These are phyloP conservation scores for Periophthalmodon schlosseri DNA, from an alignment of 2,113 vertebrate genomes.

Conservation along the genomic window DNA sequence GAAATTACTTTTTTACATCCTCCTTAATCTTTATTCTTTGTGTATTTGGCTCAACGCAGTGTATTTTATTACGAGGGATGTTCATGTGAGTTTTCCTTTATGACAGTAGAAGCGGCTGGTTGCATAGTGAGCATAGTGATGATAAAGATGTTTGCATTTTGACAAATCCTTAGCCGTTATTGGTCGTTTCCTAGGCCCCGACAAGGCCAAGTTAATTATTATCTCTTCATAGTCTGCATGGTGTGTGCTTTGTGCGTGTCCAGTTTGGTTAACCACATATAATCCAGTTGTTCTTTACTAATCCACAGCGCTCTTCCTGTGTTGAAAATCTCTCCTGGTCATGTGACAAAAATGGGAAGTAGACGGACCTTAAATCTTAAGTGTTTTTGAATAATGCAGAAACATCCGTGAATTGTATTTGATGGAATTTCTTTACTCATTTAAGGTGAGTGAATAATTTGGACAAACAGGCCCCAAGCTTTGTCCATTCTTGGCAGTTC, in stretches of 20 bases:
- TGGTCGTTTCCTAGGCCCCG: slow-evolving; percentile 35
- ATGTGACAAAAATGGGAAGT: slow-evolving; percentile 53
- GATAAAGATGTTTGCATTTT: slow-evolving; percentile 57
- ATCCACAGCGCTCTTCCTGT: slow-evolving; percentile 48
- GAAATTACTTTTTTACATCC: too few relatives aligned
- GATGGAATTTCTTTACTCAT: slow-evolving; percentile 66
- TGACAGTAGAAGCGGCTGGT: not conserved
- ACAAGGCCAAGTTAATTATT: slow-evolving; percentile 73
- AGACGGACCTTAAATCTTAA: not conserved
- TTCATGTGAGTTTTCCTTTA: not conserved
- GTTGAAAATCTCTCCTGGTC: slow-evolving; percentile 34
- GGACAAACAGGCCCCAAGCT: not conserved
- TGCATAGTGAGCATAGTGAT: slow-evolving; percentile 5
- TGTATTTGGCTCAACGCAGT: not conserved
- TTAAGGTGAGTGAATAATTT: slow-evolving; percentile 63
- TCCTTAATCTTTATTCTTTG: too few relatives aligned
- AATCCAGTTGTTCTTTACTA: slow-evolving; percentile 46
- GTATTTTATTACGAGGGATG: not conserved
- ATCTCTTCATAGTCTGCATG: slow-evolving; percentile 34
- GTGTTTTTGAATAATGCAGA: not conserved
- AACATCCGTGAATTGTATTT: slow-evolving; percentile 15
- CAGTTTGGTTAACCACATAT: slow-evolving; percentile 37
- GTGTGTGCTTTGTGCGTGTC: slow-evolving; percentile 12
- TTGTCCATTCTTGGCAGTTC: not conserved
- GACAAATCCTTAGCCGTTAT: slow-evolving; percentile 30